Percentiles rank a stretch among this genome's conserved stretches.
Conservation (phyloP, 2,113 vertebrate species). For the Phycodurus eques region DNA sequence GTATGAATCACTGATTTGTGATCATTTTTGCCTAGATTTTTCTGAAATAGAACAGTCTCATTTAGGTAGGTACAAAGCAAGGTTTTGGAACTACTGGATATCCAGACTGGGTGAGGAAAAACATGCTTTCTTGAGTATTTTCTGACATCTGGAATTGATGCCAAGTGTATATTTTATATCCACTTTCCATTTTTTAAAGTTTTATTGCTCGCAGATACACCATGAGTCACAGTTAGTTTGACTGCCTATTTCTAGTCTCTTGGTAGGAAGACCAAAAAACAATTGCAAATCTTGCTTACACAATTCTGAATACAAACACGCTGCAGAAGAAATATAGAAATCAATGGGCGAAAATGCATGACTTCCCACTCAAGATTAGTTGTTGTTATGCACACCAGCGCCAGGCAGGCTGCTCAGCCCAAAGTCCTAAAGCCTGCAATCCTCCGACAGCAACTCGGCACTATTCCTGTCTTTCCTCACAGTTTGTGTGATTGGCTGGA, state of each 20-base stretch:
- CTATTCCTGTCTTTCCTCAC: slow-evolving; percentile 52
- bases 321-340: slow-evolving; percentile 19
- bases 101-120: not conserved
- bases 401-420: slow-evolving; percentile 49
- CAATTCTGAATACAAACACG: not conserved
- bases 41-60: not conserved
- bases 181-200: too few species aligned
- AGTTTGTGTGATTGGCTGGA: slow-evolving; percentile 46
- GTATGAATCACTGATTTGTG: not conserved
- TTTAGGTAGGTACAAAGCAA: not conserved
- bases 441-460: slow-evolving; percentile 43
- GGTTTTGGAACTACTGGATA: not conserved
- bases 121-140: not conserved
- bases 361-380: slow-evolving; percentile 60
- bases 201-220: too few species aligned
- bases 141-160: too few species aligned
- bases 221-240: too few species aligned
- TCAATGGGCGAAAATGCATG: slow-evolving; percentile 29
- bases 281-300: not conserved
- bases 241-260: too few species aligned
- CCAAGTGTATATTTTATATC: too few species aligned
- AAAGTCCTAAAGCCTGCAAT: slow-evolving; percentile 50
- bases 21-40: not conserved
- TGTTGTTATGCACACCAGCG: slow-evolving; percentile 58
- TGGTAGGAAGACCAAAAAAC: too few species aligned